Evolutionary conservation across 2,888 invertebrate genomes (phyloP), one percentile per base, ranked within the genome.

Genomic region (Hyles lineata): DNA sequence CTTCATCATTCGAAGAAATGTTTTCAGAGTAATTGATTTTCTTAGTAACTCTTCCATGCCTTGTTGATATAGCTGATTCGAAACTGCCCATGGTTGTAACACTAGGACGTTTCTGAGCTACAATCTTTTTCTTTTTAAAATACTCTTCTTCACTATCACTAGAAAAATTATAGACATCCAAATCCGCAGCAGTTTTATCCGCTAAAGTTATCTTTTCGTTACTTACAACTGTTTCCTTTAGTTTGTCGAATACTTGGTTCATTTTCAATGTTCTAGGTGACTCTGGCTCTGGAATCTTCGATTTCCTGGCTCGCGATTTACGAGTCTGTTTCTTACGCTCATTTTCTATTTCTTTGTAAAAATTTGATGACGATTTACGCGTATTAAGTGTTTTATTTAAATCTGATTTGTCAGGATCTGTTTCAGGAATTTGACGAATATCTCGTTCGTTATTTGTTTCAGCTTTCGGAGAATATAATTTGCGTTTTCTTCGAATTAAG

Each of bases 91-190:
- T 58, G 25, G 81, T 83, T 9, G 83, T 83, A 0, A 78, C 75
- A 74, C 84, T 85, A 4, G 79, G 77, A 8, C 80, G 83, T 75
- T 85, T 87, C 4, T 79, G 78, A 23, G 84, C 32, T 50, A 82
- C 79, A 11, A 77, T 77, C 76, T 83, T 87, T 74, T 87, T 87
- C 50, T 79, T 82, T 72, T 85, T 85, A 73, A 92, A 91, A 77
- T 90, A 87, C 52, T 87, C 86, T 74, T 92, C 91, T 32, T 92
- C 93, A 74, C 91, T 93, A n/a, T 90, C 93, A 71, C 89, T 89
- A 0, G 89, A 85, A 63, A 85, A 92, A 74, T 93, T 92, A 74
- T 88, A 93, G 1, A 89, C 76, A n/a, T 88, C 84, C 21, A 76
- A 77, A 32, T 82, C 77, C 55, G n/a, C 55, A 2, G 73, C 70